Conservation (phyloP, 2,888 invertebrate genomes). For the Abrostola tripartita region DNA sequence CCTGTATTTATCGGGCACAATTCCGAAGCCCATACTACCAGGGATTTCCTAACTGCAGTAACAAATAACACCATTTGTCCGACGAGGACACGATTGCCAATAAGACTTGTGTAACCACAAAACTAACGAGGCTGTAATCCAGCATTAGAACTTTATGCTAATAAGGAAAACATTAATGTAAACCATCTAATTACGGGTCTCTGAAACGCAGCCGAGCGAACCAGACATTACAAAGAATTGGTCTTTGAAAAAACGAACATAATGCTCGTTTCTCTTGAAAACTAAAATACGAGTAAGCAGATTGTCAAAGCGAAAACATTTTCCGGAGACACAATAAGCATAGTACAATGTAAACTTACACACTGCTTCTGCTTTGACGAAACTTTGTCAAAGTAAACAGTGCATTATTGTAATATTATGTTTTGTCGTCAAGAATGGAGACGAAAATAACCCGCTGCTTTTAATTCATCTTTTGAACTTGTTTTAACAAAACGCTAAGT, state of each 20-base stretch:
- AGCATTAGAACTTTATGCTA: background rate
- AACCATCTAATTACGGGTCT: background rate
- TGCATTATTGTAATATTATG: conserved; percentile 8
- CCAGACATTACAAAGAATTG: conserved; percentile 29
- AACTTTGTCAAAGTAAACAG: conserved; percentile 16
- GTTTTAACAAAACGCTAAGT: too few relatives aligned
- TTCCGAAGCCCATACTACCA: too few relatives aligned
- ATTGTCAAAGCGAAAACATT: conserved; percentile 59
- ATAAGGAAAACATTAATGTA: background rate
- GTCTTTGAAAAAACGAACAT: conserved; percentile 37
- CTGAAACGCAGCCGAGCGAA: conserved; percentile 4
- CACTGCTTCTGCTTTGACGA: conserved; percentile 8
- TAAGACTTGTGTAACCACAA: too few relatives aligned
- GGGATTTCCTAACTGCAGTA: too few relatives aligned
- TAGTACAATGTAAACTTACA: conserved; percentile 16
- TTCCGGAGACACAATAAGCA: conserved; percentile 37
- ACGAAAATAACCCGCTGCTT: background rate
- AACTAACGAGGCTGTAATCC: too few relatives aligned
- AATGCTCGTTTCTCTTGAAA: conserved; percentile 39
- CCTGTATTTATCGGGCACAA: too few relatives aligned
- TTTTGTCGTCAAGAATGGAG: background rate
- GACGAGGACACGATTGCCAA: too few relatives aligned
- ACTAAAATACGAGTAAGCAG: conserved; percentile 49
- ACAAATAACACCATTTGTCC: too few relatives aligned
- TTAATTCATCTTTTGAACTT: too few relatives aligned